These are phyloP conservation scores for Zaprionus ghesquierei DNA, from an alignment of 1,140 invertebrate genomes.

Conservation along the genomic window DNA sequence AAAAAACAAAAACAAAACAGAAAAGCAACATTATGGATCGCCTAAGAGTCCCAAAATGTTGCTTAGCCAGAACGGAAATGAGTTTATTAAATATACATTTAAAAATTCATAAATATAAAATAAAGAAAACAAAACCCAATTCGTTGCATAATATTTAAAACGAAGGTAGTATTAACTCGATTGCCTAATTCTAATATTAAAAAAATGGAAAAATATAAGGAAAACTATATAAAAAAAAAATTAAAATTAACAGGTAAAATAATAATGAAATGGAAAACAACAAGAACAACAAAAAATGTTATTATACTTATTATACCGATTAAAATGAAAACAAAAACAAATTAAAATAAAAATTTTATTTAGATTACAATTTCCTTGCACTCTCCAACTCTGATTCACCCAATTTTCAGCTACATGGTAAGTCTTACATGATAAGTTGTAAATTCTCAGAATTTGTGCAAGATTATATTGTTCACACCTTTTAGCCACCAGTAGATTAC, in stretches of 20 bases:
- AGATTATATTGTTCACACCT: neutral
- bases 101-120: slow-evolving; percentile 70
- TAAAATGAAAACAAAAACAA: slow-evolving; percentile 80
- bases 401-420: slow-evolving; percentile 12
- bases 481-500: neutral
- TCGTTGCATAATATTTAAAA: slow-evolving; percentile 82
- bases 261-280: slow-evolving; percentile 65
- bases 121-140: slow-evolving; percentile 65
- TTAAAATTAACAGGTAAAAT: slow-evolving; percentile 76
- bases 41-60: slow-evolving; percentile 43
- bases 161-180: slow-evolving; percentile 82
- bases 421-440: neutral
- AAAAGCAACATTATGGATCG: slow-evolving; percentile 51
- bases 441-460: neutral
- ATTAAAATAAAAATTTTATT: slow-evolving; percentile 83
- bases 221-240: slow-evolving; percentile 56
- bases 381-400: slow-evolving; percentile 21
- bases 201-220: slow-evolving; percentile 49
- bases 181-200: slow-evolving; percentile 83
- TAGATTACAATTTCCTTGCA: slow-evolving; percentile 73
- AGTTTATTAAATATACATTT: slow-evolving; percentile 80
- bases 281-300: slow-evolving; percentile 78
- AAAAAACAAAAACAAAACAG: slow-evolving; percentile 50
- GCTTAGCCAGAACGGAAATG: slow-evolving; percentile 77
- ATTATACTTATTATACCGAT: slow-evolving; percentile 82